Percentiles rank a stretch among this genome's conserved stretches.
These are phyloP conservation scores for Lontra canadensis DNA, from an alignment of 2,113 vertebrate genomes.

Conservation along the genomic window DNA sequence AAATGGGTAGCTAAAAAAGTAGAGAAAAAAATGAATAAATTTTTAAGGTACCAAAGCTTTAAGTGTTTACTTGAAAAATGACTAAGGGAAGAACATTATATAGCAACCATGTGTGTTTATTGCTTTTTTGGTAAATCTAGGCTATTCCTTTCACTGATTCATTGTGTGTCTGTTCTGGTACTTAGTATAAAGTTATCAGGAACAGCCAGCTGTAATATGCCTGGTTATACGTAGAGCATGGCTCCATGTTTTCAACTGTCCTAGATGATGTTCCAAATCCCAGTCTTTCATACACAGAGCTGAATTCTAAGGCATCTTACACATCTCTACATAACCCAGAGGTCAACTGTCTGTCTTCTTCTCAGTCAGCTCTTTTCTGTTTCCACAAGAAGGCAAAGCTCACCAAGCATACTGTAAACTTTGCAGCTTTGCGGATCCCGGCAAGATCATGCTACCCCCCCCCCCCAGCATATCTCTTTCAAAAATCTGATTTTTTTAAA, in stretches of 20 bases:
- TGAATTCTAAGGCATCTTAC: neutral
- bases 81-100: neutral
- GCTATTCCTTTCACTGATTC: neutral
- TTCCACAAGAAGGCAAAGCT: neutral
- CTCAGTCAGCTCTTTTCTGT: neutral
- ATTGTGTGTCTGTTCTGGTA: neutral
- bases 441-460: neutral
- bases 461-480: neutral
- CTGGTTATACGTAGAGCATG: neutral
- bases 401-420: neutral
- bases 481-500: neutral
- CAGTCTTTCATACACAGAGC: neutral
- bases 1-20: neutral
- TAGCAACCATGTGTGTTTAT: neutral
- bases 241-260: neutral
- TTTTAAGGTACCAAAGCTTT: slow-evolving; percentile 33
- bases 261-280: neutral
- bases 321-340: neutral
- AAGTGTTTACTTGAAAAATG: neutral
- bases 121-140: neutral
- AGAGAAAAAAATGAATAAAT: neutral
- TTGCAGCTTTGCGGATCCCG: neutral
- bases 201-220: neutral
- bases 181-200: neutral
- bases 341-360: neutral